These are phyloP conservation scores for Calvadosia cruxmelitensis DNA, from an alignment of 30 jellyfish, hydroid and myxozoan species.

Conservation along the genomic window DNA sequence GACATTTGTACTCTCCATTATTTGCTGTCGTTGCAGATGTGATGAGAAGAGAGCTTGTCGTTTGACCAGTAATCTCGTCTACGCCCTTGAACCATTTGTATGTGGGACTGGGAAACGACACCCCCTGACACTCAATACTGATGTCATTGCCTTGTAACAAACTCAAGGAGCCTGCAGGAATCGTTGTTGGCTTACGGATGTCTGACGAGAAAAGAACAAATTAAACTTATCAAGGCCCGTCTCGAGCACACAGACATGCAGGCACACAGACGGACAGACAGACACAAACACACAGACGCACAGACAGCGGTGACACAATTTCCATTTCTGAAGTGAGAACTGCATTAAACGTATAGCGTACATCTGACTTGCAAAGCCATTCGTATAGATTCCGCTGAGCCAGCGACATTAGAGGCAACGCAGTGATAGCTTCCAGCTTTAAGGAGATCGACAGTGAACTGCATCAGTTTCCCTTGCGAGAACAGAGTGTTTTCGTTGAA, in stretches of 20 bases:
- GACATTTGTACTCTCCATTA: background rate
- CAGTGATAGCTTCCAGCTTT: background rate
- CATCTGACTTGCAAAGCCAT: background rate
- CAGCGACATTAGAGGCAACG: background rate
- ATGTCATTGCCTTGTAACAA: background rate
- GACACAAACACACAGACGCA: too few relatives aligned
- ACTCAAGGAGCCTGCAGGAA: background rate
- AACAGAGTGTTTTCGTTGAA: background rate
- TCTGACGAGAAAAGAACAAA: too few relatives aligned
- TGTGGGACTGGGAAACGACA: background rate
- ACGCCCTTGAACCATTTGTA: background rate
- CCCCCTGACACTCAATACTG: background rate
- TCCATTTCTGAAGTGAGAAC: too few relatives aligned
- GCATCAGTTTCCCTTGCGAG: background rate
- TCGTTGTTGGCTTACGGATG: background rate
- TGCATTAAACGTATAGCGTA: too few relatives aligned
- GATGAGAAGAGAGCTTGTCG: background rate
- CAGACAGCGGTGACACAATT: too few relatives aligned
- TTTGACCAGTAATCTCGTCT: background rate
- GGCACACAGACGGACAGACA: too few relatives aligned
- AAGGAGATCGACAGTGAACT: background rate
- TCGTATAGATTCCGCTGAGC: background rate
- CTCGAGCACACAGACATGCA: too few relatives aligned
- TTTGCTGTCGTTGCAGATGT: background rate
- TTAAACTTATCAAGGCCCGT: too few relatives aligned